phyloP scores from a whole-genome alignment of 2,888 invertebrate genomes.

The Eilema sororculum region DNA sequence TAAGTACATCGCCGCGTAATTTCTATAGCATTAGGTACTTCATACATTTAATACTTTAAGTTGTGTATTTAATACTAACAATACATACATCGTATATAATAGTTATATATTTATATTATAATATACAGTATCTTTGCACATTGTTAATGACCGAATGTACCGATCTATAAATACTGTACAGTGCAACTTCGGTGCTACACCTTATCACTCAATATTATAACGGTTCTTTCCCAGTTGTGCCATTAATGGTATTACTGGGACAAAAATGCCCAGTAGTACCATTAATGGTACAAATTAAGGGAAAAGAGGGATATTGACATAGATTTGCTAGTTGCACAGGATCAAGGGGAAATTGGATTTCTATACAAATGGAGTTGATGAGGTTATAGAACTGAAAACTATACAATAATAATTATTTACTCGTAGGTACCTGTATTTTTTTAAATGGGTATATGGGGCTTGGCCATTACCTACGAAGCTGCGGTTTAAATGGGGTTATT shows the following conservation, averaged over 20 bases:
- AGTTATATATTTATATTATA: conserved; percentile 75
- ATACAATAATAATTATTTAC: not conserved
- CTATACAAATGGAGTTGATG: not conserved
- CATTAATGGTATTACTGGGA: no score
- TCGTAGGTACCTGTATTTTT: no score
- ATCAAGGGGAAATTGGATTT: not conserved
- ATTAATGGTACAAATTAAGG: no score
- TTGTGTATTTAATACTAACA: conserved; percentile 83
- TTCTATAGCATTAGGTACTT: conserved; percentile 79
- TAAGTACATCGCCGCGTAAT: conserved; percentile 80
- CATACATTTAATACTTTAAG: conserved; percentile 78
- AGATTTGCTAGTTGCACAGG: not conserved
- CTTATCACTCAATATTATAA: conserved; percentile 11
- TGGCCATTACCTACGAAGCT: no score
- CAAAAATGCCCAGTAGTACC: no score
- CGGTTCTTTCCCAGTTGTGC: no score
- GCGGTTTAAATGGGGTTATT: no score
- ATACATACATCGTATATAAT: conserved; percentile 77
- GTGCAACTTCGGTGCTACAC: conserved; percentile 39
- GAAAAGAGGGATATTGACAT: not conserved
- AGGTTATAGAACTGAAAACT: not conserved
- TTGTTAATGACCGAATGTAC: conserved; percentile 26
- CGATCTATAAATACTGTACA: conserved; percentile 42
- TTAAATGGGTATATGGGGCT: no score
- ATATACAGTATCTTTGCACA: conserved; percentile 54